Conservation (phyloP, 2,888 invertebrate species). For the Urechis unicinctus region DNA sequence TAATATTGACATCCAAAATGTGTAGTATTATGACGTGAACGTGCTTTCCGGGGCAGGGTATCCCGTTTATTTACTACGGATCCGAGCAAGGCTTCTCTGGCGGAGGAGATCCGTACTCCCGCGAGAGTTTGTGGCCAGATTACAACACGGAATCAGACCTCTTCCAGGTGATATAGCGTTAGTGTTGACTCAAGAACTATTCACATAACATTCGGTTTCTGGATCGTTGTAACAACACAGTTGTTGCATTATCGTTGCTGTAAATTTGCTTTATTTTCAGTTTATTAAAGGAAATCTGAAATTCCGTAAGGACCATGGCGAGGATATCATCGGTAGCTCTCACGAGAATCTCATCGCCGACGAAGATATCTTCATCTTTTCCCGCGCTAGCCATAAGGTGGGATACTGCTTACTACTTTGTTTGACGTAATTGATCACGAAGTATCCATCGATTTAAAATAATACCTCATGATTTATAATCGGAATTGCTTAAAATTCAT, state of each 20-base stretch:
- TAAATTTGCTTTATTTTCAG: not conserved
- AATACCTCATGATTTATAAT: too few species aligned
- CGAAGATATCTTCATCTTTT: conserved; percentile 3
- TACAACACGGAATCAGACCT: conserved; percentile 11
- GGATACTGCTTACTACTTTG: too few species aligned
- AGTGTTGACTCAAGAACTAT: too few species aligned
- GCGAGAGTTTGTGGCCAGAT: conserved; percentile 26
- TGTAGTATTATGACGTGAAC: not conserved
- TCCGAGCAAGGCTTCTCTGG: conserved; percentile 25
- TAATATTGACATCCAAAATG: too few species aligned
- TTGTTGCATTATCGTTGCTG: not conserved
- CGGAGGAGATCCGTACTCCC: conserved; percentile 21
- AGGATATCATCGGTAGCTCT: not conserved
- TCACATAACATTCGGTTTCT: too few species aligned
- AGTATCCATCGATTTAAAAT: too few species aligned
- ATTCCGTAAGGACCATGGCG: not conserved
- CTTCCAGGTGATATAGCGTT: conserved; percentile 7
- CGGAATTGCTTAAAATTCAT: too few species aligned
- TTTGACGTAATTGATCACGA: too few species aligned
- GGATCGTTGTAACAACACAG: too few species aligned
- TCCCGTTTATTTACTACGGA: conserved; percentile 28
- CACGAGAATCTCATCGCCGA: conserved; percentile 2
- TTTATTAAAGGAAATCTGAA: not conserved
- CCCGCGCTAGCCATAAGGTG: too few species aligned
- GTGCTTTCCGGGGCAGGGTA: conserved; percentile 14